Evolutionary conservation across 1,140 invertebrate genomes (phyloP).

Genomic region (Bombus cullumanus): DNA sequence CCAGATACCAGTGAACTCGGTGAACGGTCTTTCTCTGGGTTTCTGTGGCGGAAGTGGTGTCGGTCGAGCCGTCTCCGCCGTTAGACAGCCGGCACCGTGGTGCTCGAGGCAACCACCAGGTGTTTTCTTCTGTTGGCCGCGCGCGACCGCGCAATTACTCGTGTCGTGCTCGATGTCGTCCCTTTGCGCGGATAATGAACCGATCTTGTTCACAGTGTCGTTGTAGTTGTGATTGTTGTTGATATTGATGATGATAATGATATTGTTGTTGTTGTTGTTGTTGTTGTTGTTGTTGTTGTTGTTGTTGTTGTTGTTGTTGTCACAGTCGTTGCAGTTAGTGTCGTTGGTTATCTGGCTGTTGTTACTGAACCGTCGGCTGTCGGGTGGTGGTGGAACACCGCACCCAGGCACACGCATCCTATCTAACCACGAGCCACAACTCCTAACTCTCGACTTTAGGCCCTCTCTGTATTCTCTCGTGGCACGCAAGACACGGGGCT

Average conservation of each 20-base stretch:
- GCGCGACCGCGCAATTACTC: neutral
- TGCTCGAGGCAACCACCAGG: conserved; percentile 20
- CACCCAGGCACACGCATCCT: conserved; percentile 83
- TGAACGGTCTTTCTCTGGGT: neutral
- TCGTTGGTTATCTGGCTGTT: conserved; percentile 25
- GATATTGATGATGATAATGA: conserved; percentile 10
- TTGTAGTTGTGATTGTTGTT: conserved; percentile 24
- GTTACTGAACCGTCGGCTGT: conserved; percentile 60
- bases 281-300: conserved; percentile 13
- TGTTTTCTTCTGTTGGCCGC: conserved; percentile 20
- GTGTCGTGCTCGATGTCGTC: no score
- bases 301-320: conserved; percentile 21
- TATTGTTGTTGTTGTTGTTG: conserved; percentile 9
- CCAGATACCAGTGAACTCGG: neutral
- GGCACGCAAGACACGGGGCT: conserved; percentile 37
- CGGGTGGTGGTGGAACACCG: conserved; percentile 78
- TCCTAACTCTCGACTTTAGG: conserved; percentile 73
- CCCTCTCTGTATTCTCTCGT: conserved; percentile 55
- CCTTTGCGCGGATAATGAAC: neutral
- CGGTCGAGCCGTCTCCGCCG: conserved; percentile 1
- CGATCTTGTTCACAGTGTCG: neutral
- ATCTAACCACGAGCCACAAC: conserved; percentile 78
- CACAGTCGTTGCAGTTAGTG: conserved; percentile 26
- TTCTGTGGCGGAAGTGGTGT: neutral
- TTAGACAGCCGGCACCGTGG: neutral